Percentiles rank a stretch among this genome's conserved stretches.
Conservation (phyloP, 2,113 vertebrate genomes). For the Pseudonaja textilis region DNA sequence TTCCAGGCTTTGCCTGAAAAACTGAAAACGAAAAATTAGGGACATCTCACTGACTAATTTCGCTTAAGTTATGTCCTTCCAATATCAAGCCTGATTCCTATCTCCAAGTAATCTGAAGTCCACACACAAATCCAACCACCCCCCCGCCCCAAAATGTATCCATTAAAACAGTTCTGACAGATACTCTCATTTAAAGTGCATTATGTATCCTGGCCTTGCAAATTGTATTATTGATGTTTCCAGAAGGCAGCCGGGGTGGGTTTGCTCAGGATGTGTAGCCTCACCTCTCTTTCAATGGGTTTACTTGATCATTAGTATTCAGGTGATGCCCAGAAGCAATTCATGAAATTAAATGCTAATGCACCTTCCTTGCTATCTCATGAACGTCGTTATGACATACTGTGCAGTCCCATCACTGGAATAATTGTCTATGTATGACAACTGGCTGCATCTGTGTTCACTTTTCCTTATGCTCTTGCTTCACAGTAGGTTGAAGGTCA, state of each 20-base stretch:
- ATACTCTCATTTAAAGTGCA: constrained; percentile 1
- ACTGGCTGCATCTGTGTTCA: neutral
- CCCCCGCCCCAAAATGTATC: too few relatives aligned
- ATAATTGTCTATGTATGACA: neutral
- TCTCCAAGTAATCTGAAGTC: neutral
- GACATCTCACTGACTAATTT: neutral
- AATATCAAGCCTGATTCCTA: neutral
- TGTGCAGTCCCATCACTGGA: neutral
- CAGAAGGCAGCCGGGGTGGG: constrained; percentile 34
- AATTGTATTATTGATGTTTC: constrained; percentile 46
- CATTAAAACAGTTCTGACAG: neutral
- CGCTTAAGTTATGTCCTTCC: neutral
- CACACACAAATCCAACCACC: neutral
- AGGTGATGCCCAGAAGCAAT: constrained; percentile 37
- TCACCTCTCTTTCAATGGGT: constrained; percentile 32
- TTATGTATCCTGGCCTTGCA: constrained; percentile 16
- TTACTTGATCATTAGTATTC: constrained; percentile 46
- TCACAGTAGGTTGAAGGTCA: constrained; percentile 14
- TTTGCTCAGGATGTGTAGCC: constrained; percentile 52
- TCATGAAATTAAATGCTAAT: constrained; percentile 43
- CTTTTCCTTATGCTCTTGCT: neutral
- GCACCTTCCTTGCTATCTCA: constrained; percentile 22
- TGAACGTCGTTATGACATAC: constrained; percentile 22
- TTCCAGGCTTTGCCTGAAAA: neutral
- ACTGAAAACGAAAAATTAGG: neutral